Evolutionary conservation across 2,113 vertebrate genomes (phyloP), one percentile per base, ranked within the genome.

Genomic region (Sinosuthora webbiana): DNA sequence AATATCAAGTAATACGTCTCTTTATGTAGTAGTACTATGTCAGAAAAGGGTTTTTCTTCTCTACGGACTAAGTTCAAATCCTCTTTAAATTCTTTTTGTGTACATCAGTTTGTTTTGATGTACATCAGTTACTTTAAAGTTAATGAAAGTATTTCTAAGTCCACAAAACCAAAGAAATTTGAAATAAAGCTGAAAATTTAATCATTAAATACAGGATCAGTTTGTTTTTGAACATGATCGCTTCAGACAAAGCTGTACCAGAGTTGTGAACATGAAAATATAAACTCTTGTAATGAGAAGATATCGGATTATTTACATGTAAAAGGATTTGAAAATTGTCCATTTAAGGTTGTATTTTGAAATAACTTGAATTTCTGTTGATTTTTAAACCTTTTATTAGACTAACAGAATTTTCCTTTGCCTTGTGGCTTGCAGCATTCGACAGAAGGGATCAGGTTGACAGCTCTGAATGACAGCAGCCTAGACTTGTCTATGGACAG

Each of bases 401-500:
- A 81, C 44, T 73, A 69, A 63, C 39, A 6, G 52, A 62, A 30
- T 74, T 69, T 70, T 81, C 41, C 31, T 78, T 69, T 97, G 23
- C 82, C 30, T 89, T 70, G 13, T 95, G 90, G 31, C 56, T 97
- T 98, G 31, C 94, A 99, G 99, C 98, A 99, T 97, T 99, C 98
- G 1, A 97, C 98, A 31, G 98, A 99, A 96, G 98, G 98, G 28
- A 97, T 98, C 85, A 98, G 96, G 83, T 76, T 98, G 75, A 94
- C 98, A 67, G 95, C 97, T 84, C 96, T 99, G 94, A 98, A 98
- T 86, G 99, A 99, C 86, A 98, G 97, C 98, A 98, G 98, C 94
- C 97, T 99, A 87, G 99, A 99, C 89, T 97, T 99, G 89, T 99
- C 98, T 52, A 96, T 99, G 97, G 99, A 99, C 97, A 99, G 99